Base-by-base conservation (phyloP, 2,888 invertebrate species). In the Agrochola lota region DNA sequence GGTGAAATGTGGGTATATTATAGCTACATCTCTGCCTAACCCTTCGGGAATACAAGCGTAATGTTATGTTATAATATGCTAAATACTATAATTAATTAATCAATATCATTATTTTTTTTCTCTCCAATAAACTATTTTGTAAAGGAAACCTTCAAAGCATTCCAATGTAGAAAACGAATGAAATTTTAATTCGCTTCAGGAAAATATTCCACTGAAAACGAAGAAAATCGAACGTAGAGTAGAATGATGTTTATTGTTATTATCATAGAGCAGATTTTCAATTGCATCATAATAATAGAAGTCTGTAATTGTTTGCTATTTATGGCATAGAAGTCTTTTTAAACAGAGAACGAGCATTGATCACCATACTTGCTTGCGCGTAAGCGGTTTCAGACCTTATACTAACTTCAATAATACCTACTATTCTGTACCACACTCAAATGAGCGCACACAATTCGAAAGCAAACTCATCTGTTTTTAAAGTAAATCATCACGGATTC, bases 141-240 rank as follows among this genome's bases (percentile, higher is more conserved):
- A 77, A 8, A 68, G 7, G 30, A 71, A 57, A 80, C n/a, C 49
- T 17, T 30, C 23, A 60, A 79, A 59, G n/a, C 40, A 70, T 80
- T 77, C n/a, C 35, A 2, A 7, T 30, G 12, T 64, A 12, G 7
- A 26, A 59, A 59, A 52, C 7, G 15, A 70, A 70, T 20, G 5
- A 69, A 71, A 71, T 35, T 71, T 78, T 55, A 49, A 63, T 40
- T 71, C 17, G 6, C 12, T 23, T n/a, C 40, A 30, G 30, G 55
- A n/a, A 57, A 57, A 63, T 57, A 63, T 63, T 78, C 73, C 46
- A 57, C 4, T 49, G 0, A 26, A 26, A 81, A 23, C 30, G 20
- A 43, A 30, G 23, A 2, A 11, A 80, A 62, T 23, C 2, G 23
- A 55, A 35, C 9, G 17, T 26, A 26, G 17, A 17, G 62, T 71